Evolutionary conservation across 2,888 invertebrate genomes (phyloP).

Genomic region (Conops quadrifasciatus): DNA sequence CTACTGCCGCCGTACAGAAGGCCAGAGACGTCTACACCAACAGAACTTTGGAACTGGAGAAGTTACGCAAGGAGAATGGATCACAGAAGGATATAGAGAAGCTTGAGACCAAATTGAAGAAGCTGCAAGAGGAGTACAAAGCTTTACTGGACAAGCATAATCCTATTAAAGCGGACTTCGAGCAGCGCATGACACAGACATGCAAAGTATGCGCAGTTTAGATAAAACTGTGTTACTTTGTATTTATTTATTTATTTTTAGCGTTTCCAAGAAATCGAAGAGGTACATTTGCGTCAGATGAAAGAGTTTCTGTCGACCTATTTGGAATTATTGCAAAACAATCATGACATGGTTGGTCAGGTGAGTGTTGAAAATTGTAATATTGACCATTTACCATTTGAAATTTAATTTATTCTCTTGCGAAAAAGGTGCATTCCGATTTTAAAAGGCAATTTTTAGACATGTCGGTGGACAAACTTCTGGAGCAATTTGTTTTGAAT

Average conservation of each 20-base stretch:
- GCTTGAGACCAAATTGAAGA: slow-evolving; percentile 89
- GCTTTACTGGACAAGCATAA: slow-evolving; percentile 91
- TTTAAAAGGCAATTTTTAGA: slow-evolving; percentile 91
- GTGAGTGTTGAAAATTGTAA: slow-evolving; percentile 60
- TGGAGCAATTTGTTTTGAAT: slow-evolving; percentile 89
- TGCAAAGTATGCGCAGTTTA: slow-evolving; percentile 74
- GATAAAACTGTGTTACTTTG: slow-evolving; percentile 64
- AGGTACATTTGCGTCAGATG: slow-evolving; percentile 92
- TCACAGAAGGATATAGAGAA: slow-evolving; percentile 94
- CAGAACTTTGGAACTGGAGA: slow-evolving; percentile 87
- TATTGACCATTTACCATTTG: neutral
- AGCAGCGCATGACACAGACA: slow-evolving; percentile 92
- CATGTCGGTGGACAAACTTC: slow-evolving; percentile 89
- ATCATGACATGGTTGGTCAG: slow-evolving; percentile 90
- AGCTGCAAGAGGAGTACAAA: slow-evolving; percentile 95
- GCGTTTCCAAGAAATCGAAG: slow-evolving; percentile 95
- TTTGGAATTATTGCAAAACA: slow-evolving; percentile 85
- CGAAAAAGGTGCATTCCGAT: slow-evolving; percentile 82
- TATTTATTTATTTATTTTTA: slow-evolving; percentile 48
- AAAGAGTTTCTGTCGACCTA: slow-evolving; percentile 92
- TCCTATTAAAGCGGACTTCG: slow-evolving; percentile 90
- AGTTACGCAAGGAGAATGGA: slow-evolving; percentile 84
- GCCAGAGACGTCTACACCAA: slow-evolving; percentile 91
- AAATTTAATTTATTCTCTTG: neutral
- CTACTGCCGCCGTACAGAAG: slow-evolving; percentile 86